Evolutionary conservation across 2,797 vertebrate species (phyloP).

Genomic region (Botia kubotai): DNA sequence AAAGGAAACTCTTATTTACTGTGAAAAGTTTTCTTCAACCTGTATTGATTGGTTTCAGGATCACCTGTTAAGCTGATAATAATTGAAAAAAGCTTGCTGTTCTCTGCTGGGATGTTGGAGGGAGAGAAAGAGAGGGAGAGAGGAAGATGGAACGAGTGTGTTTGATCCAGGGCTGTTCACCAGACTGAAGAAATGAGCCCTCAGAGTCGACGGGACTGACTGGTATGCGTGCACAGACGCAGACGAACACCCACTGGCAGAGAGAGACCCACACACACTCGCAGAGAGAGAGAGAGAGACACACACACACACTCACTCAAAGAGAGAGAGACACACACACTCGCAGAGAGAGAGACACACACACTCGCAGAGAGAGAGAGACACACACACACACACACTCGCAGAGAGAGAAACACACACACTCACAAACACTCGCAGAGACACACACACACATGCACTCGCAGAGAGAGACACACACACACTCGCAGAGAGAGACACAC

Average conservation of each 20-base stretch:
- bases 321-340: no score
- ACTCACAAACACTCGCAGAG: no score
- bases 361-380: no score
- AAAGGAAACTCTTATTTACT: slow-evolving; percentile 30
- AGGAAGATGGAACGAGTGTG: background rate
- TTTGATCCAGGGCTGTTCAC: slow-evolving; percentile 27
- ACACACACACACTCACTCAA: no score
- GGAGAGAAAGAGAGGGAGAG: background rate
- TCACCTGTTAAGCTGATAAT: slow-evolving; percentile 47
- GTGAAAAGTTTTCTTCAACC: slow-evolving; percentile 47
- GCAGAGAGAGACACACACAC: no score
- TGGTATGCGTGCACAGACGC: background rate
- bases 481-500: no score
- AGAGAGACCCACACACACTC: background rate
- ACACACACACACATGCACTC: no score
- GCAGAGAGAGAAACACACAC: no score
- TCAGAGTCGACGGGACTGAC: slow-evolving; percentile 9
- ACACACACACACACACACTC: no score
- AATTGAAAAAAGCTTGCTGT: slow-evolving; percentile 39
- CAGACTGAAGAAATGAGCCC: slow-evolving; percentile 33
- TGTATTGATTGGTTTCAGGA: slow-evolving; percentile 44
- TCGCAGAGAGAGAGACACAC: no score
- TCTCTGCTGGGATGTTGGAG: slow-evolving; percentile 18
- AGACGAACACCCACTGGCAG: background rate
- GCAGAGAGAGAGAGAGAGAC: no score